These are phyloP conservation scores for Mechanitis messenoides DNA, from an alignment of 2,888 invertebrate genomes.

Conservation along the genomic window DNA sequence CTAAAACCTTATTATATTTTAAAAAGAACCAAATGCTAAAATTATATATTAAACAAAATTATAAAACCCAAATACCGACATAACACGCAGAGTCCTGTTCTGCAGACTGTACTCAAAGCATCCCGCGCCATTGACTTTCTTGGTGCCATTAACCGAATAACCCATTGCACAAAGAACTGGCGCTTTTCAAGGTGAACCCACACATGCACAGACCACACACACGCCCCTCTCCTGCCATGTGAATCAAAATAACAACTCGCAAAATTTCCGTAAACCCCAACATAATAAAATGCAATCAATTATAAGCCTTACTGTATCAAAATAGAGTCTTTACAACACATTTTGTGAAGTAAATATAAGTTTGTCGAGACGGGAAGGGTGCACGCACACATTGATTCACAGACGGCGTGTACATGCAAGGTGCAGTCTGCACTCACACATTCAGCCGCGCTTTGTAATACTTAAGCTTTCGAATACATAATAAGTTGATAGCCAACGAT, in stretches of 20 bases:
- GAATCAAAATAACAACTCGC: conserved; percentile 65
- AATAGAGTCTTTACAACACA: conserved; percentile 24
- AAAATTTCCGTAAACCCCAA: conserved; percentile 26
- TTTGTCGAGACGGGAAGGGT: conserved; percentile 65
- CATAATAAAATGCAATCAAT: conserved; percentile 25
- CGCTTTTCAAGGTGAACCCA: conserved; percentile 75
- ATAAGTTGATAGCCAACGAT: conserved; percentile 23
- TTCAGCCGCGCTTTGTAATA: conserved; percentile 29
- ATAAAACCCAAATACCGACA: conserved; percentile 1
- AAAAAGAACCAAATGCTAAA: too few relatives aligned
- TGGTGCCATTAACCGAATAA: conserved; percentile 77
- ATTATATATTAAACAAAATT: too few relatives aligned
- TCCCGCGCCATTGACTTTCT: conserved; percentile 74
- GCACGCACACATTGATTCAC: conserved; percentile 52
- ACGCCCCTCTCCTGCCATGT: conserved; percentile 42
- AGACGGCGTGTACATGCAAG: conserved; percentile 50
- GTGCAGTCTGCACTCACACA: conserved; percentile 63
- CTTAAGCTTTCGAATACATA: conserved; percentile 29
- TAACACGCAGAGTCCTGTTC: conserved; percentile 14
- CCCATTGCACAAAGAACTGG: conserved; percentile 76
- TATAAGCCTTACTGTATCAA: conserved; percentile 31
- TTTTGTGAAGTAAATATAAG: conserved; percentile 24
- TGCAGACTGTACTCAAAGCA: conserved; percentile 61
- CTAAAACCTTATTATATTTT: too few relatives aligned
- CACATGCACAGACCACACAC: conserved; percentile 42